Percentiles rank a stretch among this genome's conserved stretches.
These are phyloP conservation scores for Plebejus anna DNA, from an alignment of 2,888 invertebrate species.

Conservation along the genomic window DNA sequence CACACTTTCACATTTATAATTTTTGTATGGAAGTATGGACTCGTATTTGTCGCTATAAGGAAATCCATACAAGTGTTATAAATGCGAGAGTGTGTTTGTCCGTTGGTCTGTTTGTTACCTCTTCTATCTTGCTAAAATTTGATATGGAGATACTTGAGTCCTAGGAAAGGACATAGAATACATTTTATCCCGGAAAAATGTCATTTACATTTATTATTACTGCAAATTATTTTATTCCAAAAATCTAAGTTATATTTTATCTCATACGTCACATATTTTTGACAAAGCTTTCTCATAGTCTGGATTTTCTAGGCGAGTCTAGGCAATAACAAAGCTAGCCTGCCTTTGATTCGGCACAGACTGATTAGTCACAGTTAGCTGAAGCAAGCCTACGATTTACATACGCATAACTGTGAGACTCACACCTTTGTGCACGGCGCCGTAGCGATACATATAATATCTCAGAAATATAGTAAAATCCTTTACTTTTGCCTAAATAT, in stretches of 20 bases:
- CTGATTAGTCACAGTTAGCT: constrained; percentile 17
- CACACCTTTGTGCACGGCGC: constrained; percentile 4
- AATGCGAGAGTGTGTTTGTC: not conserved
- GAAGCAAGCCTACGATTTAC: constrained; percentile 15
- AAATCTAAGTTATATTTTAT: too few relatives aligned
- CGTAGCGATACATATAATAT: not conserved
- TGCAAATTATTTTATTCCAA: too few relatives aligned
- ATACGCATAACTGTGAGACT: constrained; percentile 19
- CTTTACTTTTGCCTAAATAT: not conserved
- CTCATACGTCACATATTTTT: not conserved
- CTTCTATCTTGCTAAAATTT: too few relatives aligned
- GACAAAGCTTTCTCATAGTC: not conserved
- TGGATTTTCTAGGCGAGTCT: not conserved
- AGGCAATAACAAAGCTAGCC: constrained; percentile 6
- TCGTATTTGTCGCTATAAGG: too few relatives aligned
- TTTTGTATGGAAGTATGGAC: too few relatives aligned
- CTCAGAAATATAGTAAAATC: not conserved
- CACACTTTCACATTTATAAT: too few relatives aligned
- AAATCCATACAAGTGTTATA: not conserved
- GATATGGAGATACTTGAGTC: too few relatives aligned
- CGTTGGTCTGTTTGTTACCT: too few relatives aligned
- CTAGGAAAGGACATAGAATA: too few relatives aligned
- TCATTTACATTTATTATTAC: too few relatives aligned
- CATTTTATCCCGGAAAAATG: too few relatives aligned
- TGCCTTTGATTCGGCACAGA: constrained; percentile 17